These are phyloP conservation scores for Rhyacophila brunnea DNA, from an alignment of 1,140 invertebrate species.

Conservation along the genomic window DNA sequence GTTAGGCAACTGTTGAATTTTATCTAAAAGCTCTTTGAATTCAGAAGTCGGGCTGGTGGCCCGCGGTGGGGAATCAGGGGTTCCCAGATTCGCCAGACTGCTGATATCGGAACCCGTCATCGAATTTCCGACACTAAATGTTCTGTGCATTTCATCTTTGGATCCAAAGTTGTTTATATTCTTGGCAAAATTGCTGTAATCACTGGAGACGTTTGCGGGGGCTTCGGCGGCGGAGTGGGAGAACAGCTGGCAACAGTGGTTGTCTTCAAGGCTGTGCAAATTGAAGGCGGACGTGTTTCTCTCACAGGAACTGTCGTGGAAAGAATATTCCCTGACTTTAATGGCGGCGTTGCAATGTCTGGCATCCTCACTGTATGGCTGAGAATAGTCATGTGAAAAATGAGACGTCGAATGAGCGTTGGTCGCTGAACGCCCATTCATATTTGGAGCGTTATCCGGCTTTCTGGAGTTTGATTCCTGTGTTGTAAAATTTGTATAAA, in stretches of 20 bases:
- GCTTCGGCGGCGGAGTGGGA: slow-evolving; percentile 24
- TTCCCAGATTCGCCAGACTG: slow-evolving; percentile 60
- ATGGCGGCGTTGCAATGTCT: slow-evolving; percentile 13
- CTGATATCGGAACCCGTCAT: slow-evolving; percentile 66
- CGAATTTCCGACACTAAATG: slow-evolving; percentile 40
- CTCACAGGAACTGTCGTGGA: slow-evolving; percentile 19
- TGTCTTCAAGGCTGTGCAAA: slow-evolving; percentile 32
- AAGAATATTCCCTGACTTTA: slow-evolving; percentile 24
- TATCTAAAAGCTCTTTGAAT: slow-evolving; percentile 64
- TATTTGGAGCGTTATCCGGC: slow-evolving; percentile 7
- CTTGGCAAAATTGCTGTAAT: slow-evolving; percentile 32
- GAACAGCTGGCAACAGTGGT: slow-evolving; percentile 28
- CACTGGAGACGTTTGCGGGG: slow-evolving; percentile 25
- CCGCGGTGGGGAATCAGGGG: slow-evolving; percentile 71
- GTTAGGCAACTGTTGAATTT: slow-evolving; percentile 62
- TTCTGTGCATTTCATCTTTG: slow-evolving; percentile 30
- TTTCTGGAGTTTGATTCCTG: slow-evolving; percentile 6
- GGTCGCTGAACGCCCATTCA: slow-evolving; percentile 2
- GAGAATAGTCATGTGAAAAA: slow-evolving; percentile 4
- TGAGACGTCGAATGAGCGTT: neutral
- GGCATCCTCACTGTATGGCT: slow-evolving; percentile 13
- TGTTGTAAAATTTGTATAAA: slow-evolving; percentile 8
- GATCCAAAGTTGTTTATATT: slow-evolving; percentile 33
- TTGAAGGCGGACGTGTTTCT: slow-evolving; percentile 28
- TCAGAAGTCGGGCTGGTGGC: slow-evolving; percentile 75